Percentiles rank a stretch among this genome's conserved stretches.
Conservation (phyloP, 2,113 vertebrate species). For the Todiramphus saurophagus region DNA sequence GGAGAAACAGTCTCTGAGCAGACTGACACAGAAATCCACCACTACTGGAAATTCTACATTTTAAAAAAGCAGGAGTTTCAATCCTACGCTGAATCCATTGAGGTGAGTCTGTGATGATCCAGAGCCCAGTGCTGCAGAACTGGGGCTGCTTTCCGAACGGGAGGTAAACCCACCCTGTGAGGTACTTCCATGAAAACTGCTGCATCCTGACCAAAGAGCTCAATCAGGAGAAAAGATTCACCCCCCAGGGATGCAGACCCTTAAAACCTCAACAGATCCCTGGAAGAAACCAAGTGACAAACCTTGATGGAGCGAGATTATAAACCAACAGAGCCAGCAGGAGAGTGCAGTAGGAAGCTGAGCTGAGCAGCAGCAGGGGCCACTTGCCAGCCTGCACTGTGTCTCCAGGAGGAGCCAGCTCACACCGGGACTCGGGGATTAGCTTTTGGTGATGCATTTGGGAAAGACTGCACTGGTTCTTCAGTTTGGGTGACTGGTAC, state of each 20-base stretch:
- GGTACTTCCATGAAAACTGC: not conserved
- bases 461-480: not conserved
- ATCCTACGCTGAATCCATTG: not conserved
- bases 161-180: not conserved
- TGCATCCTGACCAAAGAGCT: not conserved
- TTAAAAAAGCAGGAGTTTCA: not conserved
- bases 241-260: not conserved
- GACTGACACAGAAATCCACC: not conserved
- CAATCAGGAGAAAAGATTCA: not conserved
- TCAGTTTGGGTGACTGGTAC: not conserved
- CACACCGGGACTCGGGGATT: not conserved
- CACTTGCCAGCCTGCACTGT: not conserved
- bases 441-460: not conserved
- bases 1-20: fast-evolving
- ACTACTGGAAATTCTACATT: not conserved
- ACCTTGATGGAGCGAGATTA: not conserved
- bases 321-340: not conserved
- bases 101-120: not conserved
- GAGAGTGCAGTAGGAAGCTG: not conserved
- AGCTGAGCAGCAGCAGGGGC: not conserved
- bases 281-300: not conserved
- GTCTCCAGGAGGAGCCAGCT: not conserved
- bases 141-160: not conserved
- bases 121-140: not conserved
- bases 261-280: not conserved